These are phyloP conservation scores for Lasioglossum pauxillum DNA, from an alignment of 2,888 invertebrate genomes.

Conservation along the genomic window DNA sequence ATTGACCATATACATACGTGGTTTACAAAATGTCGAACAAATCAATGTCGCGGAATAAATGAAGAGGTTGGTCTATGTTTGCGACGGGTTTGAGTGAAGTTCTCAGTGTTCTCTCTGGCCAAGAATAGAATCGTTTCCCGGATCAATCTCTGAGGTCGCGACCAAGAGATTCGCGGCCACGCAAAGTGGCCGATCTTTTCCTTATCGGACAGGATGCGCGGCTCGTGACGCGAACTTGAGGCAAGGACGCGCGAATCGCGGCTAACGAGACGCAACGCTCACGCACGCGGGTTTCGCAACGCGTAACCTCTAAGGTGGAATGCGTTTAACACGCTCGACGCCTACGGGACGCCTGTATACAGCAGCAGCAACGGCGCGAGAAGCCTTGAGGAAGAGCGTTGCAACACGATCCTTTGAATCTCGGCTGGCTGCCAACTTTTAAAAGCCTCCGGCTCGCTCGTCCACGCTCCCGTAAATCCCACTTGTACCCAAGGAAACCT, in stretches of 20 bases:
- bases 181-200: slow-evolving; percentile 15
- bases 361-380: slow-evolving; percentile 70
- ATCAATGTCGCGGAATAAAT: background rate
- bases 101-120: background rate
- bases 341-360: slow-evolving; percentile 83
- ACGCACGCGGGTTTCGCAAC: slow-evolving; percentile 78
- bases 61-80: background rate
- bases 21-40: background rate
- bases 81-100: background rate
- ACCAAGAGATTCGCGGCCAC: background rate
- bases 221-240: slow-evolving; percentile 80
- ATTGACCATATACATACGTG: background rate
- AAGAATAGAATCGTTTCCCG: slow-evolving; percentile 4
- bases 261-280: slow-evolving; percentile 80
- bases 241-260: slow-evolving; percentile 82
- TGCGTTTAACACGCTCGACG: slow-evolving; percentile 84
- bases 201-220: slow-evolving; percentile 48
- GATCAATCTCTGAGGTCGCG: slow-evolving; percentile 5
- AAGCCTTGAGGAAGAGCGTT: slow-evolving; percentile 84
- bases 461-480: slow-evolving; percentile 24
- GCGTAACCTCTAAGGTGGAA: slow-evolving; percentile 83
- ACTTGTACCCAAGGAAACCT: slow-evolving; percentile 33
- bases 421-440: slow-evolving; percentile 81
- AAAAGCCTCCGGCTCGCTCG: slow-evolving; percentile 63
- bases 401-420: slow-evolving; percentile 84